Conservation (phyloP, 2,888 invertebrate species). For the Plebejus anna region DNA sequence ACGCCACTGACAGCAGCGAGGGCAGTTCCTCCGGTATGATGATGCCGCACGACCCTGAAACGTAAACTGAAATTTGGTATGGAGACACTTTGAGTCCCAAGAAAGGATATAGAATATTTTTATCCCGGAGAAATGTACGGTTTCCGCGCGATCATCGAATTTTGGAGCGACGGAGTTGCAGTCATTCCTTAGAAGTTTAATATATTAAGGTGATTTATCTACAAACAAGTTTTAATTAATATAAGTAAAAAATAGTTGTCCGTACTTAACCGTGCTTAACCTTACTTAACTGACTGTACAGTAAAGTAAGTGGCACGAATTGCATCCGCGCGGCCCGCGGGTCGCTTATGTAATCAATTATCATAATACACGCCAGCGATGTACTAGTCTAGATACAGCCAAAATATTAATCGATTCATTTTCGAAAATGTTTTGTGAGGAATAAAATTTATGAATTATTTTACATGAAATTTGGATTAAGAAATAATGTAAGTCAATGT, state of each 20-base stretch:
- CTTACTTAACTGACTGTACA: not conserved
- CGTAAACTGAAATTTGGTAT: conserved; percentile 26
- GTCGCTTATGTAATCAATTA: conserved; percentile 15
- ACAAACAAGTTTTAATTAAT: too few species aligned
- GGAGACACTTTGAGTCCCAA: too few species aligned
- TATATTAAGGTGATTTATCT: too few species aligned
- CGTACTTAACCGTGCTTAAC: not conserved
- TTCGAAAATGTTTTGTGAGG: not conserved
- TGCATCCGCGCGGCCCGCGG: conserved; percentile 8
- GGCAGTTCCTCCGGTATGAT: conserved; percentile 91
- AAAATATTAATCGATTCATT: not conserved
- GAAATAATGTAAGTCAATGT: too few species aligned
- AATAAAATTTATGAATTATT: not conserved
- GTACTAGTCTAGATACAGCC: not conserved
- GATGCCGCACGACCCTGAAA: conserved; percentile 78
- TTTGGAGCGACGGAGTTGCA: too few species aligned
- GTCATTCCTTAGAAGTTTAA: too few species aligned
- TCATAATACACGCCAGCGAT: conserved; percentile 2
- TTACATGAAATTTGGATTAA: too few species aligned
- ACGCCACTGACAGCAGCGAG: conserved; percentile 87
- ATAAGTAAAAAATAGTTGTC: not conserved
- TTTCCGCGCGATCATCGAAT: too few species aligned
- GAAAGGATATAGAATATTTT: too few species aligned
- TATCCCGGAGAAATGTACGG: too few species aligned
- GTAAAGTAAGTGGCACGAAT: conserved; percentile 1